Conservation (phyloP, 2,797 vertebrate species). For the Fistularia commersonii region DNA sequence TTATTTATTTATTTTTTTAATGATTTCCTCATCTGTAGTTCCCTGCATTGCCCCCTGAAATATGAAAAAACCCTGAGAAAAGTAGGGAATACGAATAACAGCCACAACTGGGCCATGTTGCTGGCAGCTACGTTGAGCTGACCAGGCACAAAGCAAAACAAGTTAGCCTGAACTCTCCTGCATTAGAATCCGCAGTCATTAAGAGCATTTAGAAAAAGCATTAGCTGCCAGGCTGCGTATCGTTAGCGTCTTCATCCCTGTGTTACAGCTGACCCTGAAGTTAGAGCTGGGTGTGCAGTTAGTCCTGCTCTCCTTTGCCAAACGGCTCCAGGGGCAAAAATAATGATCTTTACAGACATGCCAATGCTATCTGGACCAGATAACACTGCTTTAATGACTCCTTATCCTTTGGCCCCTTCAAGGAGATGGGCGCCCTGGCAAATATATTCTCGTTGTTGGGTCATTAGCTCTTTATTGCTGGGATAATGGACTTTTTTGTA, state of each 20-base stretch:
- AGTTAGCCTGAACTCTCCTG: constrained; percentile 36
- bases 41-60: not conserved
- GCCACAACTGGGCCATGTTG: constrained; percentile 24
- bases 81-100: constrained; percentile 19
- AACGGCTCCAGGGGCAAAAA: constrained; percentile 78
- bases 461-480: constrained; percentile 74
- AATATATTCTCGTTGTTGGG: constrained; percentile 70
- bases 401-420: constrained; percentile 73
- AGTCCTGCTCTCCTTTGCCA: constrained; percentile 62
- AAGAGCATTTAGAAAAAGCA: constrained; percentile 68
- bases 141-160: constrained; percentile 50
- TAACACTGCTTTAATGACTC: constrained; percentile 75
- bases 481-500: constrained; percentile 60
- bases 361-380: constrained; percentile 78
- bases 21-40: not conserved
- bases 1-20: too few species aligned
- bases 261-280: constrained; percentile 61
- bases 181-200: constrained; percentile 58
- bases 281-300: constrained; percentile 56
- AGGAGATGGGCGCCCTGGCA: constrained; percentile 64
- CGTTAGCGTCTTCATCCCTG: constrained; percentile 64
- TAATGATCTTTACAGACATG: constrained; percentile 80
- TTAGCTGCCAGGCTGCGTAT: constrained; percentile 69
- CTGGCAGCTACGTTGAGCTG: constrained; percentile 42
- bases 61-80: constrained; percentile 23